Conservation (phyloP, 2,888 invertebrate species). For the Cynaeus angustus region DNA sequence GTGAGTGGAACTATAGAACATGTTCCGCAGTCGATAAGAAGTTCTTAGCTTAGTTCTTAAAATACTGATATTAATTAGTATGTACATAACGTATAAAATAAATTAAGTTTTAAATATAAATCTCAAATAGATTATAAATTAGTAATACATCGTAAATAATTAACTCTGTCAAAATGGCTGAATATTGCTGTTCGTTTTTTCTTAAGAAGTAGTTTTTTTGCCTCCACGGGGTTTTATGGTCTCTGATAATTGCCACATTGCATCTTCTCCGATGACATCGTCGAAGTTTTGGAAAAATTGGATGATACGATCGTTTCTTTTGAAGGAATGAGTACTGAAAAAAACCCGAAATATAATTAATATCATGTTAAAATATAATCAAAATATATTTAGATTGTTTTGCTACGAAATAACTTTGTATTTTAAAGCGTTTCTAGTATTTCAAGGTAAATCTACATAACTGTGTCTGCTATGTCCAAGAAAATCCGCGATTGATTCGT, state of each 20-base stretch:
- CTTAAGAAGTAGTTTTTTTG: slow-evolving; percentile 70
- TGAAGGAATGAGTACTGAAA: slow-evolving; percentile 90
- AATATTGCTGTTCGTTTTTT: slow-evolving; percentile 47
- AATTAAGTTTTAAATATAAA: slow-evolving; percentile 22
- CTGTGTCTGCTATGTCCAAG: no score
- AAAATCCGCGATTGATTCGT: no score
- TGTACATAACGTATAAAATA: slow-evolving; percentile 22
- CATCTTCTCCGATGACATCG: slow-evolving; percentile 95
- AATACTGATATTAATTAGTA: slow-evolving; percentile 38
- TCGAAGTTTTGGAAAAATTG: slow-evolving; percentile 98
- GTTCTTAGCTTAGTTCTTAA: slow-evolving; percentile 21
- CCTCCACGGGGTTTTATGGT: slow-evolving; percentile 93
- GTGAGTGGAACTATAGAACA: no score
- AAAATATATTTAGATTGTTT: no score
- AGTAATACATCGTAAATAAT: slow-evolving; percentile 25
- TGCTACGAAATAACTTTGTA: no score
- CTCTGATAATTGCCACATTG: slow-evolving; percentile 99
- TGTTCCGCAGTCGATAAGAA: not conserved
- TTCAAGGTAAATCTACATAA: no score
- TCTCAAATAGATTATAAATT: not conserved
- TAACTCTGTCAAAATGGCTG: slow-evolving; percentile 5
- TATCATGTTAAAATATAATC: no score
- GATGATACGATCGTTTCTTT: slow-evolving; percentile 94
- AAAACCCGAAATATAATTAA: no score
- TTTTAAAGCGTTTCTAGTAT: no score